Percentiles rank a stretch among this genome's conserved stretches.
phyloP scores from a whole-genome alignment of 1,140 invertebrate genomes.

The Colletes gigas region DNA sequence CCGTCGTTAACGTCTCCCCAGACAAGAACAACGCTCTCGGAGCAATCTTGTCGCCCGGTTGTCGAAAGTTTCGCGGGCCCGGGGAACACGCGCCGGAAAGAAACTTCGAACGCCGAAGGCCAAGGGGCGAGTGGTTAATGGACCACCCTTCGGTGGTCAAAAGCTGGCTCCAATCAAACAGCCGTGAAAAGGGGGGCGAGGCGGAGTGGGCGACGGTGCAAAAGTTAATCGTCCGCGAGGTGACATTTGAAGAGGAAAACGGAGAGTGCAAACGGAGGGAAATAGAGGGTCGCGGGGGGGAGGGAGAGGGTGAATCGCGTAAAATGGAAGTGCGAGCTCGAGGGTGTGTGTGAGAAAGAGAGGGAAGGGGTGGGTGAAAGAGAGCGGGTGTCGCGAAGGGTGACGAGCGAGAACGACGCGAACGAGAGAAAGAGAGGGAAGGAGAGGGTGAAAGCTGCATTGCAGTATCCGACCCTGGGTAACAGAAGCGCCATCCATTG shows the following conservation, averaged over 20 bases:
- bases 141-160: slow-evolving; percentile 55
- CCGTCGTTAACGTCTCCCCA: not conserved
- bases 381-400: slow-evolving; percentile 4
- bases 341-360: not conserved
- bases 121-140: slow-evolving; percentile 55
- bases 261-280: slow-evolving; percentile 46
- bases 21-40: not conserved
- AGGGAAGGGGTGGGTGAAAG: not conserved
- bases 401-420: not conserved
- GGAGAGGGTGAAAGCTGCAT: slow-evolving; percentile 63
- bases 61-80: no score
- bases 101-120: slow-evolving; percentile 16
- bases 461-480: slow-evolving; percentile 62
- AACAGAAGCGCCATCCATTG: slow-evolving; percentile 62
- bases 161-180: slow-evolving; percentile 56
- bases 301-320: slow-evolving; percentile 49
- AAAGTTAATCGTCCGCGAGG: slow-evolving; percentile 67
- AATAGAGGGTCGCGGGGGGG: slow-evolving; percentile 30
- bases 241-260: slow-evolving; percentile 62
- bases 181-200: slow-evolving; percentile 50
- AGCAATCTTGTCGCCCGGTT: not conserved
- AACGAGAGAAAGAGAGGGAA: slow-evolving; percentile 34
- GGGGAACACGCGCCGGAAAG: no score
- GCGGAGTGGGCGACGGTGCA: slow-evolving; percentile 9
- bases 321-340: slow-evolving; percentile 58